These are phyloP conservation scores for Epicauta chinensis DNA, from an alignment of 1,140 invertebrate genomes.

Conservation along the genomic window DNA sequence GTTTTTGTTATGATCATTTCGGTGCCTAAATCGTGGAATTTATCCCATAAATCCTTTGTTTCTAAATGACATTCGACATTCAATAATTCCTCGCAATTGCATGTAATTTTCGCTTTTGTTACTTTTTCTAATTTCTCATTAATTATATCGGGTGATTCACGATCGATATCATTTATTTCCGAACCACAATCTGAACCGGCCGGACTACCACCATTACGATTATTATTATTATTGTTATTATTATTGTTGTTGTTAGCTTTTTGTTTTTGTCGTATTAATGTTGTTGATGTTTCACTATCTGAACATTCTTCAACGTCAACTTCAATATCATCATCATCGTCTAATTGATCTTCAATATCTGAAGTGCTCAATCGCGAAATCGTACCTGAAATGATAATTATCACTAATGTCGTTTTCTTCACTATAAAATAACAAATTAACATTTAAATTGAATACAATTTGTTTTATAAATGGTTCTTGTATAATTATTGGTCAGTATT, in stretches of 20 bases:
- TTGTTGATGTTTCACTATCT: conserved; percentile 29
- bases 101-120: conserved; percentile 49
- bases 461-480: too few relatives aligned
- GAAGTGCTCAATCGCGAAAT: conserved; percentile 32
- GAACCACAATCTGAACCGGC: conserved; percentile 38
- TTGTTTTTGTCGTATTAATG: conserved; percentile 18
- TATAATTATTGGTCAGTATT: too few relatives aligned
- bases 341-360: conserved; percentile 32
- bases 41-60: conserved; percentile 89
- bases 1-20: conserved; percentile 99
- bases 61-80: conserved; percentile 85
- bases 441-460: too few relatives aligned
- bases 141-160: conserved; percentile 36
- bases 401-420: not conserved
- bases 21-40: conserved; percentile 89
- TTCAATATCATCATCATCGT: conserved; percentile 39
- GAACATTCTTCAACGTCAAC: conserved; percentile 43
- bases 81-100: conserved; percentile 77
- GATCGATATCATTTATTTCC: conserved; percentile 35
- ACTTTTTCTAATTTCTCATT: conserved; percentile 22
- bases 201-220: conserved; percentile 31
- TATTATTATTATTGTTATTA: conserved; percentile 1
- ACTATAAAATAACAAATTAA: too few relatives aligned
- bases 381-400: conserved; percentile 22
- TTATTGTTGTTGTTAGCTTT: conserved; percentile 22